A percentile compares a stretch with the other conserved stretches of the same genome.
Evolutionary conservation across 2,113 vertebrate species (phyloP).

Genomic region (Bucco capensis): DNA sequence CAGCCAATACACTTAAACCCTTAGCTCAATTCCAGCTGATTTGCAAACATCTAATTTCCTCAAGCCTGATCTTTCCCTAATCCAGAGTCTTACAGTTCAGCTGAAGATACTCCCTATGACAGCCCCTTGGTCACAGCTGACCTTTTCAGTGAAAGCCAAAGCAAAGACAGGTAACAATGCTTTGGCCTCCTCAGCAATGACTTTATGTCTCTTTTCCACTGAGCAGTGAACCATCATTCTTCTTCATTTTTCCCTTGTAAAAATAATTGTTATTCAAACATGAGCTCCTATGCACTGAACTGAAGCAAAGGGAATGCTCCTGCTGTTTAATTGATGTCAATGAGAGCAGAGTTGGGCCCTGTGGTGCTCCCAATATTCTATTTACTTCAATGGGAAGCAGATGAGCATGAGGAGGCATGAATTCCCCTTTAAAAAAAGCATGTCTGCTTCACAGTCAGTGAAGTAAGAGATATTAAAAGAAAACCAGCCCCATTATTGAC

Average conservation of each 20-base stretch:
- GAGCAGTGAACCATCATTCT: background rate
- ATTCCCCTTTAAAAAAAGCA: background rate
- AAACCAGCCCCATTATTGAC: slow-evolving; percentile 31
- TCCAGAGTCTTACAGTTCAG: background rate
- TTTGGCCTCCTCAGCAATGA: background rate
- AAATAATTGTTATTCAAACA: background rate
- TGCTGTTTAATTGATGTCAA: background rate
- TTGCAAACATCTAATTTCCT: background rate
- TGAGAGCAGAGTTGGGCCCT: background rate
- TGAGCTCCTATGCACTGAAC: background rate
- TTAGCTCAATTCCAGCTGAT: background rate
- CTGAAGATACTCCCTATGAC: background rate
- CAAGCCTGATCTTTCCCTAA: background rate
- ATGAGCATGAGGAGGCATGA: background rate
- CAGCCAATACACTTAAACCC: background rate
- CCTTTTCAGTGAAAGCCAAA: background rate
- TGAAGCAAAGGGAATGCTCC: background rate
- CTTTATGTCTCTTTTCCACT: background rate
- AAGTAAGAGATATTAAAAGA: slow-evolving; percentile 6
- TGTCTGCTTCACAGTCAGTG: background rate
- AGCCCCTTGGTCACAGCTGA: background rate
- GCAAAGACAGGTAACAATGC: background rate
- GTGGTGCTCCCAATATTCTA: background rate
- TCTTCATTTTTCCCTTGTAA: background rate
- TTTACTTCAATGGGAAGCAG: background rate